Evolutionary conservation across 37 sponge, comb jelly and placozoan species (phyloP), one percentile per base, ranked within the genome.

Genomic region (Cliona cf. orientalis): DNA sequence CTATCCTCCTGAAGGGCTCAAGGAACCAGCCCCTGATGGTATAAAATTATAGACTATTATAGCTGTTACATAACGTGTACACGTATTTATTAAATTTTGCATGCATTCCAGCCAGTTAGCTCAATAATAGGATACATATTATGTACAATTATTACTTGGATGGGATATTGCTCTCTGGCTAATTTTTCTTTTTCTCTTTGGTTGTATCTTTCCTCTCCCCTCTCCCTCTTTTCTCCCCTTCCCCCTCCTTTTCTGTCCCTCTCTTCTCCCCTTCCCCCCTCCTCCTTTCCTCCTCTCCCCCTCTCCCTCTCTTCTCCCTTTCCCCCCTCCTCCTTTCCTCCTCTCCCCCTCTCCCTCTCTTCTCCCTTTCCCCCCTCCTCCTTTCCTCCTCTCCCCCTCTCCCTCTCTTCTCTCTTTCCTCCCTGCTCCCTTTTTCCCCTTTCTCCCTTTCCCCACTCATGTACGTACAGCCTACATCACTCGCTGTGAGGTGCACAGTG

Each of bases 401-500:
- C 22, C 33, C 31, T 23, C 55, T 45, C 5, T 23, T 53, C 53
- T 33, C 28, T 34, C 11, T 34, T 68, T 68, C 42, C 22, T 6
- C 36, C 40, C 26, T 61, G 6, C 28, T 38, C 1, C 31, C 63
- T 7, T 61, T 33, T 41, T 45, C 45, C 58, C 80, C 69, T 33
- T 49, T 29, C 66, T 44, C 45, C 53, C 66, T 19, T 74, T 2
- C 22, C 3, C 21, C 23, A 7, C 82, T 43, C 74, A 46, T 19
- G 28, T 23, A 42, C 46, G 23, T 60, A 0, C 75, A 87, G 85
- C 89, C 33, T 69, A 46, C 49, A 49, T 92, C 2, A 66, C 33
- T 5, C 79, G 42, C 19, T 84, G 85, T 75, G 93, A 92, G 44
- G 89, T 92, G 34, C 86, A 79, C 57, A 88, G 93, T 66, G 89